Base-by-base conservation (phyloP, 1,140 invertebrate species). In the Mactra quadrangularis region DNA sequence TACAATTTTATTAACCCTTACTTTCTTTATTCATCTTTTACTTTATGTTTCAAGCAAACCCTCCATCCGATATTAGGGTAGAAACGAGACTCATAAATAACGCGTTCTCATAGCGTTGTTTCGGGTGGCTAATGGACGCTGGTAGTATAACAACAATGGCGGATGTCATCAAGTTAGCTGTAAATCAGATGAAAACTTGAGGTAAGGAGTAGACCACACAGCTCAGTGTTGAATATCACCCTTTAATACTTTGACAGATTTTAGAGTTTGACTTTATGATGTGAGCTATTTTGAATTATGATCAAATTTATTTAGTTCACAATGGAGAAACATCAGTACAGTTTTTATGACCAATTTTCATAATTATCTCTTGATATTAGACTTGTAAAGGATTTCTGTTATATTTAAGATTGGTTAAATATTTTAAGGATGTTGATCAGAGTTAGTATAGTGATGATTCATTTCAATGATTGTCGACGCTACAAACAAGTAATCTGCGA, bases 1-100 rank as follows among this genome's bases (percentile, higher is more conserved):
- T 76, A 76, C 60, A 57, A n/a, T 76, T 76, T 76, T 76, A 76
- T 76, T 76, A 52, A 35, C 33, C 17, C 59, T 38, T n/a, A n/a
- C n/a, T n/a, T n/a, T n/a, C n/a, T n/a, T 62, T 76, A 62, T 76
- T 35, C 74, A 62, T 64, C 55, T 27, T 60, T 47, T 41, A 33
- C 59, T 74, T 38, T 47, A 45, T 57, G 55, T 74, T 57, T 74
- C 53, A 59, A 57, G 27, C 27, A 33, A 41, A 53, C 57, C 45
- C 31, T 27, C 57, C 45, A 47, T 27, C 64, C 47, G 64, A 50
- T 68, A 59, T 31, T 50, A 55, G 45, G 45, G 33, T 52, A 59
- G 53, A 74, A 57, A 57, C 53, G 22, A 47, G n/a, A 33, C 22
- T 59, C 71, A 47, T 74, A 74, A 74, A 74, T 74, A 57, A 74